Percentiles rank a stretch among this genome's conserved stretches.
These are phyloP conservation scores for Taxidea taxus DNA, from an alignment of 2,113 vertebrate species.

Conservation along the genomic window DNA sequence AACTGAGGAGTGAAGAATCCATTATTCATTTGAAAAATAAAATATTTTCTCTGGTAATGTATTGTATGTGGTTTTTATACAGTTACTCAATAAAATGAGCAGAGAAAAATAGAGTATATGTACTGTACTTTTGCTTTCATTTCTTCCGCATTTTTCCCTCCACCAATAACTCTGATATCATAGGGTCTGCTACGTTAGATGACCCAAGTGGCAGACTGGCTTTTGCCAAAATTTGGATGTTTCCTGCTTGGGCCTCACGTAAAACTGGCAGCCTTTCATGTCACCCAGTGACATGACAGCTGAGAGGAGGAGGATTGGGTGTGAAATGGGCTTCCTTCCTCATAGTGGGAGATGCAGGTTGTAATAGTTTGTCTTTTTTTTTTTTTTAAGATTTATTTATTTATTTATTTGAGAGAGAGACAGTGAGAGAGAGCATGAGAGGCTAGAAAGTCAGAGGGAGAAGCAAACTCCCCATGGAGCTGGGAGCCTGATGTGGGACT, in stretches of 20 bases:
- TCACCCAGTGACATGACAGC: not conserved
- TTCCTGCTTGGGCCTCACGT: not conserved
- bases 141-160: not conserved
- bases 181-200: not conserved
- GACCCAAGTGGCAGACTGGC: not conserved
- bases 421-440: no score
- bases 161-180: not conserved
- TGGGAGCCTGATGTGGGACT: no score
- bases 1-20: not conserved
- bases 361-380: not conserved
- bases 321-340: not conserved
- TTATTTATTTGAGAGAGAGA: no score
- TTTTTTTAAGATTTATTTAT: no score
- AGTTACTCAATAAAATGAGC: constrained; percentile 2
- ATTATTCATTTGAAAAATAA: constrained; percentile 62
- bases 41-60: constrained; percentile 38
- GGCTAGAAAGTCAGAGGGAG: no score
- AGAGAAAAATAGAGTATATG: not conserved
- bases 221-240: not conserved
- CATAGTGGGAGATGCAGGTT: not conserved
- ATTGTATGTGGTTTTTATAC: not conserved
- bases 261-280: not conserved
- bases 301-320: not conserved
- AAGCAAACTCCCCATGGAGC: no score
- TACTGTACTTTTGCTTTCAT: not conserved